A percentile compares a stretch with the other conserved stretches of the same genome.
phyloP scores from a whole-genome alignment of 2,888 invertebrate species.

The Nemotelus pantherinus region DNA sequence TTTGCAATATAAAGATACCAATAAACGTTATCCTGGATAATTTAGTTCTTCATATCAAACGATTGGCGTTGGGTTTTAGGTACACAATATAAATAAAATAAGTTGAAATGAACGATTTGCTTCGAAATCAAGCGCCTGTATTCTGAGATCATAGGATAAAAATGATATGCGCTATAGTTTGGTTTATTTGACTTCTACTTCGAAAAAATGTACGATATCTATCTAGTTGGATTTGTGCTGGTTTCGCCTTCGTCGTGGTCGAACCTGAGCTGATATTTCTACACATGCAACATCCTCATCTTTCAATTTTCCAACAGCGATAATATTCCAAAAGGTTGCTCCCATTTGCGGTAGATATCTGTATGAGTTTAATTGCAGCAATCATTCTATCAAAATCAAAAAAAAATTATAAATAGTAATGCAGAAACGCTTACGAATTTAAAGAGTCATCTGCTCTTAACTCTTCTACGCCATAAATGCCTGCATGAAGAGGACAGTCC shows the following conservation, averaged over 20 bases:
- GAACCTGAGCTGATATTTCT: constrained; percentile 13
- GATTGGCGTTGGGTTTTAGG: too few relatives aligned
- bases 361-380: too few relatives aligned
- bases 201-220: too few relatives aligned
- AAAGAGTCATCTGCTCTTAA: background rate
- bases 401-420: background rate
- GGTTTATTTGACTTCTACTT: too few relatives aligned
- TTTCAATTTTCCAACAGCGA: background rate
- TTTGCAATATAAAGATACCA: too few relatives aligned
- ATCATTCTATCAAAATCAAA: background rate
- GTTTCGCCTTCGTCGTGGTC: background rate
- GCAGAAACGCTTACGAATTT: background rate
- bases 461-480: constrained; percentile 12
- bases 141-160: too few relatives aligned
- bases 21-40: too few relatives aligned
- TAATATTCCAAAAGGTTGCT: constrained; percentile 26
- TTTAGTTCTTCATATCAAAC: too few relatives aligned
- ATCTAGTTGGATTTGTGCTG: background rate
- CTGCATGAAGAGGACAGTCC: constrained; percentile 31
- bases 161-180: too few relatives aligned
- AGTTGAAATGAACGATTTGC: too few relatives aligned
- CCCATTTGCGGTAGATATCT: constrained; percentile 36
- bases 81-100: too few relatives aligned
- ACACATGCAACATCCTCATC: constrained; percentile 16
- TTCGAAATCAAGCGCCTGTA: too few relatives aligned